Evolutionary conservation across 2,113 vertebrate species (phyloP).

Genomic region (Xenopus laevis): DNA sequence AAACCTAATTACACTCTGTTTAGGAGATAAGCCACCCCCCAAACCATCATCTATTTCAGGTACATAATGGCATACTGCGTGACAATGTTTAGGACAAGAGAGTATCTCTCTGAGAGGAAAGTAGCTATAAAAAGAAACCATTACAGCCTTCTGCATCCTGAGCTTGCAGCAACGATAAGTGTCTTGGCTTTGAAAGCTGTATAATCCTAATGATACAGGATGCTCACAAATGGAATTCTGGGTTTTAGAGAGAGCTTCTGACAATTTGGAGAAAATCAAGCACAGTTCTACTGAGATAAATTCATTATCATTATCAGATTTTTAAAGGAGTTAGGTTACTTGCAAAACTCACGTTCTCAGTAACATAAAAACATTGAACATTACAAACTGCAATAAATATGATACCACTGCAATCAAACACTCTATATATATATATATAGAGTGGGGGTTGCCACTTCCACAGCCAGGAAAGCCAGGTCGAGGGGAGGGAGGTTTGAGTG

Average conservation of each 20-base stretch:
- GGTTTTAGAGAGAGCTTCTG: constrained; percentile 1
- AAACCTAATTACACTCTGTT: not conserved
- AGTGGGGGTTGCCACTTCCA: too few relatives aligned
- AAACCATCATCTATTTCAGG: not conserved
- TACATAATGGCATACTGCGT: not conserved
- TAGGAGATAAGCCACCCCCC: not conserved
- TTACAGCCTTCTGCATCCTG: not conserved
- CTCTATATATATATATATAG: too few relatives aligned
- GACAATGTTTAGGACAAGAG: constrained; percentile 1
- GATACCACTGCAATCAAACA: too few relatives aligned
- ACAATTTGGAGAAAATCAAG: not conserved
- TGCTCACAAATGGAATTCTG: not conserved
- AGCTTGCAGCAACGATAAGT: constrained; percentile 27
- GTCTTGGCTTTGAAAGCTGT: constrained; percentile 16
- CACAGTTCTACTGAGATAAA: not conserved
- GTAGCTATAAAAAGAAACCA: constrained; percentile 35
- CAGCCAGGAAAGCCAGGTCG: too few relatives aligned
- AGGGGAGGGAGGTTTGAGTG: too few relatives aligned
- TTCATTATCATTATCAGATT: constrained; percentile 10
- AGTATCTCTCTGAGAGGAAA: constrained; percentile 31
- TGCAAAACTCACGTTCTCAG: not conserved
- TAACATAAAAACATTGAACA: not conserved
- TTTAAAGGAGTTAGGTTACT: not conserved
- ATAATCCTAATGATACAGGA: constrained; percentile 39
- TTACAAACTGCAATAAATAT: too few relatives aligned